These are phyloP conservation scores for Agelas oroides DNA, from an alignment of 37 sponge, comb jelly and placozoan species.

Conservation along the genomic window DNA sequence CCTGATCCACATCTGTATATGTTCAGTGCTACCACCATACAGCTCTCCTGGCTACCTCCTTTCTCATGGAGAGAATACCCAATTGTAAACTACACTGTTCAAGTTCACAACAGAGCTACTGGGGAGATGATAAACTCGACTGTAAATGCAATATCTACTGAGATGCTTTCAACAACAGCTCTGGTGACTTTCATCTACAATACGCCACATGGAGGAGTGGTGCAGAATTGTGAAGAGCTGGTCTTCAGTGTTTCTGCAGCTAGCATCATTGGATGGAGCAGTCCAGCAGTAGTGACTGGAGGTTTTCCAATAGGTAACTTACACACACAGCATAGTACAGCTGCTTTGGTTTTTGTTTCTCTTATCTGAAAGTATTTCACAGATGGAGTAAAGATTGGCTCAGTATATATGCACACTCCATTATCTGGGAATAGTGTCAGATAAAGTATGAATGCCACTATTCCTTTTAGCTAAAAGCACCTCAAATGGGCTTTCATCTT, in stretches of 20 bases:
- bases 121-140: neutral
- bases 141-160: too few relatives aligned
- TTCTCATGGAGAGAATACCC: conserved; percentile 16
- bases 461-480: too few relatives aligned
- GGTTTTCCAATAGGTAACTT: conserved; percentile 3
- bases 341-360: too few relatives aligned
- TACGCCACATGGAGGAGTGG: neutral
- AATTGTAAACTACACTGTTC: conserved; percentile 1
- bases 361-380: too few relatives aligned
- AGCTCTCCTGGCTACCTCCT: conserved; percentile 8
- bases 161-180: too few relatives aligned
- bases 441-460: too few relatives aligned
- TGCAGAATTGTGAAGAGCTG: neutral
- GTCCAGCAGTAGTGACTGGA: neutral
- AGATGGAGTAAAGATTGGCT: too few relatives aligned
- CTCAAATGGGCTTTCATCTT: too few relatives aligned
- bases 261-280: neutral
- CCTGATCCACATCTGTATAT: neutral
- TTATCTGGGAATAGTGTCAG: too few relatives aligned
- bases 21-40: neutral
- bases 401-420: too few relatives aligned
- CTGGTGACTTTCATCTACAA: too few relatives aligned
- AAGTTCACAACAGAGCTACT: neutral
- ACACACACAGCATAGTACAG: too few relatives aligned
- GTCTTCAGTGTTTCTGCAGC: neutral